phyloP scores from a whole-genome alignment of 2,113 vertebrate species.

The Pampusana beccarii region DNA sequence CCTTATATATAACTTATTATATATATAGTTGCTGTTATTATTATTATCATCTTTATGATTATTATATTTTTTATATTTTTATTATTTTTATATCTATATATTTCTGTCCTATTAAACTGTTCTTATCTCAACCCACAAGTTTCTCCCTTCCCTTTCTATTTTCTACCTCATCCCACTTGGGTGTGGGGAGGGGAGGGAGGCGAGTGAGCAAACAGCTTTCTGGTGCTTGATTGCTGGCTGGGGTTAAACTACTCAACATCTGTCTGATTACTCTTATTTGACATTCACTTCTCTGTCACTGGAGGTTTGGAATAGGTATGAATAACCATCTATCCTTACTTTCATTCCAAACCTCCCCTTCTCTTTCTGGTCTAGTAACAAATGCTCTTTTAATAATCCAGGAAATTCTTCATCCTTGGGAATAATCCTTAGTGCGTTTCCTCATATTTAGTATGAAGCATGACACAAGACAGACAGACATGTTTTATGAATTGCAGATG shows the following conservation, averaged over 20 bases:
- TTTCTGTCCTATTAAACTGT: too few relatives aligned
- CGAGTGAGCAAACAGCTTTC: too few relatives aligned
- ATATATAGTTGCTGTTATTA: too few relatives aligned
- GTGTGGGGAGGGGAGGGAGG: too few relatives aligned
- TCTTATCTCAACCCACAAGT: too few relatives aligned
- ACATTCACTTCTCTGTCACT: neutral
- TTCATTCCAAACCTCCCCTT: neutral
- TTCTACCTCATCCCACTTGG: too few relatives aligned
- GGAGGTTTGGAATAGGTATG: neutral
- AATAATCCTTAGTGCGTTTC: neutral
- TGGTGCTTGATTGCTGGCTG: too few relatives aligned
- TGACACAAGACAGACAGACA: neutral
- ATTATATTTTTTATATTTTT: too few relatives aligned
- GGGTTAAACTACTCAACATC: neutral
- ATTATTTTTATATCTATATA: too few relatives aligned
- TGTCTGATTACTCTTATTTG: neutral
- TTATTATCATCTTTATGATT: too few relatives aligned
- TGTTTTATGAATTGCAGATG: neutral
- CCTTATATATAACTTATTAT: too few relatives aligned
- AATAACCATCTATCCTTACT: neutral
- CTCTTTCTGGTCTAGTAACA: neutral
- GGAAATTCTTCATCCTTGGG: neutral
- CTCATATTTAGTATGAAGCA: neutral
- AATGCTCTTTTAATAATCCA: neutral
- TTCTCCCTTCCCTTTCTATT: too few relatives aligned